Evolutionary conservation across 2,888 invertebrate species (phyloP).

Genomic region (Caradrina clavipalpis): DNA sequence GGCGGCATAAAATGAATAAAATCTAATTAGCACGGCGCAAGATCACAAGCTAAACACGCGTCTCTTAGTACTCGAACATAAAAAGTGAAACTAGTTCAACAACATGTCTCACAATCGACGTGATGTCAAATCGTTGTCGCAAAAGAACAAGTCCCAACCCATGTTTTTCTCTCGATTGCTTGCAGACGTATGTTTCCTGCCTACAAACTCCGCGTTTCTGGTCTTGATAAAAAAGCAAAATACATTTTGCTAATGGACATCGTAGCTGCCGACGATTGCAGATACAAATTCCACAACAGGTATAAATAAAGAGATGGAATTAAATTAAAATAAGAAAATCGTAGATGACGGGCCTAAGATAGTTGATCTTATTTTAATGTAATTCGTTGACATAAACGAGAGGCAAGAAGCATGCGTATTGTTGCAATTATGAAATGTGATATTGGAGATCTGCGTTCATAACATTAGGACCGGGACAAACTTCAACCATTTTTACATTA

Average conservation of each 20-base stretch:
- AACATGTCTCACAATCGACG: conserved; percentile 89
- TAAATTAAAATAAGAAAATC: conserved; percentile 88
- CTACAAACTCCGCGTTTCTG: conserved; percentile 98
- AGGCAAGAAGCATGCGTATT: conserved; percentile 93
- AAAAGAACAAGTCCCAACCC: conserved; percentile 87
- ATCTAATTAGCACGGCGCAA: conserved; percentile 80
- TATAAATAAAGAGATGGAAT: conserved; percentile 89
- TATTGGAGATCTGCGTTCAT: conserved; percentile 82
- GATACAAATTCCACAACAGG: conserved; percentile 98
- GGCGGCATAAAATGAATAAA: conserved; percentile 67
- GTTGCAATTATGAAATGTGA: conserved; percentile 69
- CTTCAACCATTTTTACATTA: conserved; percentile 11
- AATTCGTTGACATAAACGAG: conserved; percentile 81
- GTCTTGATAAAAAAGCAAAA: conserved; percentile 99
- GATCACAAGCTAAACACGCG: conserved; percentile 88
- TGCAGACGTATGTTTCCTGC: conserved; percentile 99
- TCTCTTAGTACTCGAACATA: conserved; percentile 76
- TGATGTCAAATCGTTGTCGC: conserved; percentile 89
- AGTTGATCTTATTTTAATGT: conserved; percentile 88
- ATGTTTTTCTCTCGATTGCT: conserved; percentile 91
- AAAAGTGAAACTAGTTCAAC: conserved; percentile 86
- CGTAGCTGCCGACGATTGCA: conserved; percentile 98
- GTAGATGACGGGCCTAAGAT: conserved; percentile 72
- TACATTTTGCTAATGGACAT: conserved; percentile 99
- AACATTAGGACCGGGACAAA: conserved; percentile 38